Base-by-base conservation (phyloP, 2,797 vertebrate species). In the Lutra lutra region DNA sequence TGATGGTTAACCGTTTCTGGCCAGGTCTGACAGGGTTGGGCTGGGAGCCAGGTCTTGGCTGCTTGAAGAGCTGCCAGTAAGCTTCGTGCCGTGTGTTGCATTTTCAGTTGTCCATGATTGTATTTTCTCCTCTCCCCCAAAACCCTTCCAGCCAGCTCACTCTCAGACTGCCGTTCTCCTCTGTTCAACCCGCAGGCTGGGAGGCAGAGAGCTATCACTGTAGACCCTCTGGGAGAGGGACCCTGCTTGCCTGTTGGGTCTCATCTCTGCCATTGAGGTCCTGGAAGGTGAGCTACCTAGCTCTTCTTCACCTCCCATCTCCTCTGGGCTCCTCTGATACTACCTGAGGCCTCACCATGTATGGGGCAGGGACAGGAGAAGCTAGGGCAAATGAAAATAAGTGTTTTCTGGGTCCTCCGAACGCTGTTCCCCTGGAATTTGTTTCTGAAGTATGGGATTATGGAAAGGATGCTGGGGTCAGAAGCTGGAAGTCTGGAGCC, bases 1-100 rank as follows among this genome's bases (percentile, higher is more conserved):
- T 82, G 84, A 8, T 46, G 32, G 40, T 78, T 97, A 93, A 97
- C 75, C 11, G 18, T 93, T 93, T 66, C 48, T 4, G 60, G n/a
- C 38, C 56, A 79, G 46, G 68, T 60, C 35, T 60, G 29, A 40
- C 5, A 0, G 29, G 66, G 3, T n/a, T 72, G 17, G 66, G 75
- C 58, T 91, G 72, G 64, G n/a, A 48, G 54, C 13, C 11, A 25
- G 35, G 13, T 21, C 32, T 43, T 29, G 38, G 32, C 11, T 46
- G 51, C 73, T 51, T 32, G 15, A 25, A 85, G 40, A 15, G 27
- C 8, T 66, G 10, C 20, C 3, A 6, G 32, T n/a, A 32, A 82
- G 84, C 46, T 77, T 70, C 7, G 3, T 11, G 43, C 29, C 38
- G 5, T 4, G 11, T 2, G 1, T 13, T 70, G 38, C 64, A n/a